A percentile compares a stretch with the other conserved stretches of the same genome.
Evolutionary conservation across 2,797 vertebrate species (phyloP).

Genomic region (Sebastes jordani): DNA sequence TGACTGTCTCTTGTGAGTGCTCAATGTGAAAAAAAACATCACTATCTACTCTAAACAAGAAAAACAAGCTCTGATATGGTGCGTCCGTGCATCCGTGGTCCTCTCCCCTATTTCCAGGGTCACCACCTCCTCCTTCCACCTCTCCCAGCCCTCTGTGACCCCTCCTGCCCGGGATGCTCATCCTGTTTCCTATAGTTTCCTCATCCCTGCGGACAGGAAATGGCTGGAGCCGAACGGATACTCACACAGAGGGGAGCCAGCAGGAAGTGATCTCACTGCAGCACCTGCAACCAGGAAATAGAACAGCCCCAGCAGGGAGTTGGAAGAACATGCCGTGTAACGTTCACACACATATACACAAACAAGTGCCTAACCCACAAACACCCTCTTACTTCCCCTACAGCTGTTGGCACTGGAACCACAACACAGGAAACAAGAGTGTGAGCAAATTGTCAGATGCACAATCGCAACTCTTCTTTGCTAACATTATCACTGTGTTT

Average conservation of each 20-base stretch:
- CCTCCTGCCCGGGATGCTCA: conserved; percentile 79
- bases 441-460: conserved; percentile 37
- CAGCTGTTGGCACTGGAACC: conserved; percentile 78
- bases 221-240: conserved; percentile 67
- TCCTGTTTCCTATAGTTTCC: conserved; percentile 83
- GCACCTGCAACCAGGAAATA: conserved; percentile 82
- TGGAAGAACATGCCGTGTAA: conserved; percentile 28
- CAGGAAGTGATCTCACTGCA: conserved; percentile 84
- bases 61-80: conserved; percentile 20
- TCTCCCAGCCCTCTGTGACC: conserved; percentile 68
- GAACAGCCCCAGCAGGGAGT: conserved; percentile 56
- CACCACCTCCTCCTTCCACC: conserved; percentile 51
- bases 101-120: conserved; percentile 65
- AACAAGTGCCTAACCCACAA: conserved; percentile 44
- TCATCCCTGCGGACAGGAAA: conserved; percentile 78
- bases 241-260: conserved; percentile 36
- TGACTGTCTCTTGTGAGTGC: not conserved
- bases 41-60: not conserved
- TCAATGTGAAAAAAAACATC: not conserved
- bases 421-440: conserved; percentile 76
- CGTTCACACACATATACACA: conserved; percentile 33
- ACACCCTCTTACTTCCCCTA: conserved; percentile 71
- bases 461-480: conserved; percentile 26
- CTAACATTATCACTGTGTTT: conserved; percentile 3
- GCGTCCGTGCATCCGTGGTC: conserved; percentile 2